Evolutionary conservation across 2,797 vertebrate species (phyloP), one percentile per base, ranked within the genome.

Genomic region (Phylloscopus collybita): DNA sequence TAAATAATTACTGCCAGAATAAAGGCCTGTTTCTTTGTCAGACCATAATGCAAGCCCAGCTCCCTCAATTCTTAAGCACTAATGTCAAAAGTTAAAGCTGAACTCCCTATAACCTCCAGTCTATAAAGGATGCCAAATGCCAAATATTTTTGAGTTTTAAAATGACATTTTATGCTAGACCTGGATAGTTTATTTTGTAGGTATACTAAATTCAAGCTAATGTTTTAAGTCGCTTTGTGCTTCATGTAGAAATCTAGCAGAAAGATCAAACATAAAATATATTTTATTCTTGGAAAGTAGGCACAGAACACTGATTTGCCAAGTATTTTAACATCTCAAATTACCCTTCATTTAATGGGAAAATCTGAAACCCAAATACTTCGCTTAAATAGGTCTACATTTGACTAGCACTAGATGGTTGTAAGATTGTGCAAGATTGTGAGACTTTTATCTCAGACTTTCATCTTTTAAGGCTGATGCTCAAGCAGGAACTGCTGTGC

Each of bases 21-120:
- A 79, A 90, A 79, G 59, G 29, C 18, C n/a, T 70, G 60, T 66
- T 81, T 76, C 85, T 65, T 90, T 5, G 1, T 64, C 32, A 71
- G 60, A 54, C 74, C 42, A 54, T 18, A 50, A 66, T 42, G 76
- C 13, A 49, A 92, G 40, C 62, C 59, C 29, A 75, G 0, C 40
- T 90, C 76, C 40, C 69, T 50, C 59, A 65, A 59, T 74, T 78
- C 64, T 92, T 71, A 38, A 79, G 29, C 27, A 61, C 47, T 34
- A 21, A 45, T 79, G 80, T 86, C 70, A 86, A 65, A 84, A 90
- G 80, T 72, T 86, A 92, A 62, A 90, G 51, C 54, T 88, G 82
- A 93, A 94, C 90, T 94, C 83, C 49, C 3, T 32, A 8, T 88
- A 86, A 96, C 65, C 65, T 83, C 69, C 0, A 0, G 30, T n/a